Evolutionary conservation across 2,113 vertebrate species (phyloP).

Genomic region (Eulemur macaco): DNA sequence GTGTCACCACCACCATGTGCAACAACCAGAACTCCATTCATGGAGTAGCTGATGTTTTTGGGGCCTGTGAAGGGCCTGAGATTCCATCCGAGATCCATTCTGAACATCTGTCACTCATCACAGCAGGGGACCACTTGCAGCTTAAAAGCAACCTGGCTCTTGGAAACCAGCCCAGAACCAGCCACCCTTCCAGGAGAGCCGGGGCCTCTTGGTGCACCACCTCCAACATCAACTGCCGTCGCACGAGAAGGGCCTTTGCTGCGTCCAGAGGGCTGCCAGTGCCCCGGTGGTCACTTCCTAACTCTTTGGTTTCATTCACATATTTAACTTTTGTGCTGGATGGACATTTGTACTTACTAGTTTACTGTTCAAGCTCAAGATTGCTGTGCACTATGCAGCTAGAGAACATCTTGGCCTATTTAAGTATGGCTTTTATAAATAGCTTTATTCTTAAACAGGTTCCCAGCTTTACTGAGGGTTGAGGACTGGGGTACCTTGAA

Average conservation of each 20-base stretch:
- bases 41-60: not conserved
- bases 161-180: not conserved
- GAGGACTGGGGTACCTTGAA: conserved; percentile 25
- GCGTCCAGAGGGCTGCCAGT: not conserved
- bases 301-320: not conserved
- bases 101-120: not conserved
- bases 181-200: not conserved
- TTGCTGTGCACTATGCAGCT: conserved; percentile 37
- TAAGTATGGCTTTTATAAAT: conserved; percentile 49
- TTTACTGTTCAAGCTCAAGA: conserved; percentile 61
- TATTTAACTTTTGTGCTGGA: conserved; percentile 58
- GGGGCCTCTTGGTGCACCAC: not conserved
- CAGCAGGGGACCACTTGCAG: not conserved
- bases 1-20: not conserved
- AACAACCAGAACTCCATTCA: not conserved
- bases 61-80: not conserved
- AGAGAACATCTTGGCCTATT: conserved; percentile 35
- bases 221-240: fast-evolving
- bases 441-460: conserved; percentile 65
- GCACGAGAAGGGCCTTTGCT: not conserved
- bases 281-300: not conserved
- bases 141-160: not conserved
- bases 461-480: conserved; percentile 55
- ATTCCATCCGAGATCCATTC: not conserved
- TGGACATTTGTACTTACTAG: conserved; percentile 50